A percentile compares a stretch with the other conserved stretches of the same genome.
These are phyloP conservation scores for Ctenicera cuprea DNA, from an alignment of 2,888 invertebrate genomes.

Conservation along the genomic window DNA sequence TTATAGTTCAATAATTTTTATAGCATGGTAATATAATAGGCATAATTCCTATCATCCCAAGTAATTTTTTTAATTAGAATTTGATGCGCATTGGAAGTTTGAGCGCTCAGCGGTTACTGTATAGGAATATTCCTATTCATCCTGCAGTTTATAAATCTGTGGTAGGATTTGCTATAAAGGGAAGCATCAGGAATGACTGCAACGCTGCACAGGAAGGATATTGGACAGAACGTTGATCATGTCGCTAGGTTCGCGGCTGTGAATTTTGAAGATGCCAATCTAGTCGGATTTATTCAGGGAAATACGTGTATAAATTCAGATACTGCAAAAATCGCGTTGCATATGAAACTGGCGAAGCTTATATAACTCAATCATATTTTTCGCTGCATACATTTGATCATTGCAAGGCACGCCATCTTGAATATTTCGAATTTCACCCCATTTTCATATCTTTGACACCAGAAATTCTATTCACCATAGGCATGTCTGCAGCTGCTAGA, in stretches of 20 bases:
- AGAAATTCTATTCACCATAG: constrained; percentile 6
- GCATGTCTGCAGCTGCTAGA: neutral
- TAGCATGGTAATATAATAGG: no score
- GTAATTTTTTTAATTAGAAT: no score
- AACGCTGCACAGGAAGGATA: constrained; percentile 51
- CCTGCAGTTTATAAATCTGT: constrained; percentile 40
- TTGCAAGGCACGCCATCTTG: constrained; percentile 38
- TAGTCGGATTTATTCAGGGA: constrained; percentile 51
- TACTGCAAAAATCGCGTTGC: constrained; percentile 49
- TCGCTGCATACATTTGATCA: constrained; percentile 52
- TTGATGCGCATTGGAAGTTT: no score
- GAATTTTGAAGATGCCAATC: constrained; percentile 53
- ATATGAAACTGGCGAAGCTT: constrained; percentile 51
- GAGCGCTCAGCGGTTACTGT: no score
- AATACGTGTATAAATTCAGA: constrained; percentile 52
- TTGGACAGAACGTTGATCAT: constrained; percentile 51
- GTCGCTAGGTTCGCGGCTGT: constrained; percentile 47
- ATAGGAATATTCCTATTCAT: no score
- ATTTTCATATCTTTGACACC: constrained; percentile 34
- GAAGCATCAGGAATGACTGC: constrained; percentile 42
- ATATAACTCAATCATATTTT: constrained; percentile 51
- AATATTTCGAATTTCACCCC: constrained; percentile 38
- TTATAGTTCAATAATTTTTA: no score
- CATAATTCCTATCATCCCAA: no score
- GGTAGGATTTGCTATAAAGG: constrained; percentile 43